Evolutionary conservation across 2,113 vertebrate species (phyloP).

Genomic region (Alaudala cheleensis): DNA sequence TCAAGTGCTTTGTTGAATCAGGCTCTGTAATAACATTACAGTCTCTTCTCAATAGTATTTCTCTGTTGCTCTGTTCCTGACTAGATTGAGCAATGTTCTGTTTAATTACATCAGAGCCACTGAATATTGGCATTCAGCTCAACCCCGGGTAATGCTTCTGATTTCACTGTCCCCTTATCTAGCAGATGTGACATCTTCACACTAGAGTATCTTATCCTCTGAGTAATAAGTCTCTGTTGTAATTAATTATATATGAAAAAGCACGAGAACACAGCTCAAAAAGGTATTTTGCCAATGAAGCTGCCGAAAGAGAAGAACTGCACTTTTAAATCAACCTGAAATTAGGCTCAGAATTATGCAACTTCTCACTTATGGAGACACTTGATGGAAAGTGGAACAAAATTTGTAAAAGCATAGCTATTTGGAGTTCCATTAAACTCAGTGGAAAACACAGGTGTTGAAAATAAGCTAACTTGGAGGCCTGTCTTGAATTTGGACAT

Average conservation of each 20-base stretch:
- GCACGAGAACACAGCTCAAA: background rate
- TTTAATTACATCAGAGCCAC: slow-evolving; percentile 21
- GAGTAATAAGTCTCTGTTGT: background rate
- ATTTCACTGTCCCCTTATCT: slow-evolving; percentile 1
- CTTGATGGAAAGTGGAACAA: background rate
- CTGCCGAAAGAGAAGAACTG: background rate
- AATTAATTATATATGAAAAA: slow-evolving; percentile 9
- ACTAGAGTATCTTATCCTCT: background rate
- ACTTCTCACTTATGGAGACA: background rate
- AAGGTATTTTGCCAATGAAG: background rate
- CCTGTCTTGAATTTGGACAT: background rate
- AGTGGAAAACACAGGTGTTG: background rate
- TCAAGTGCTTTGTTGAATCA: slow-evolving; percentile 23
- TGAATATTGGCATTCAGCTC: slow-evolving; percentile 24
- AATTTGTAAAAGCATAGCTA: background rate
- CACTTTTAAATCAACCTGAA: background rate
- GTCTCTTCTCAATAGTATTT: background rate
- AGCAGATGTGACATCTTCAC: background rate
- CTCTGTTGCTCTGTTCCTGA: background rate
- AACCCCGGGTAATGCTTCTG: background rate
- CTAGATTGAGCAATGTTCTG: background rate
- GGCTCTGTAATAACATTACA: slow-evolving; percentile 3
- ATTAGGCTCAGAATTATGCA: background rate
- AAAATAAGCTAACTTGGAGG: background rate
- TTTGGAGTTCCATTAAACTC: background rate